These are phyloP conservation scores for Drosophila longiperda DNA, from an alignment of 2,888 invertebrate species.

Conservation along the genomic window DNA sequence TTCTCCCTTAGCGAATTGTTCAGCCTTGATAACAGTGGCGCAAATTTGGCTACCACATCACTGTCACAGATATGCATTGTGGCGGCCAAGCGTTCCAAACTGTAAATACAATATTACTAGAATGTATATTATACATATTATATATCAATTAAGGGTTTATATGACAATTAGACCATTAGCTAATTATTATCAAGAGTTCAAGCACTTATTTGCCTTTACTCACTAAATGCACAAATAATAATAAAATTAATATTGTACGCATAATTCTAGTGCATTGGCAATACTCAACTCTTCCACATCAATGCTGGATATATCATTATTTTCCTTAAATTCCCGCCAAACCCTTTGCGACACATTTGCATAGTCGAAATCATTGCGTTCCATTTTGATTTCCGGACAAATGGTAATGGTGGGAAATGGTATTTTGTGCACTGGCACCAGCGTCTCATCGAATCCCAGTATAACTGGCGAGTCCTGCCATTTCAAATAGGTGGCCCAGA, in stretches of 20 bases:
- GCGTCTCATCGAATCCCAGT: conserved; percentile 82
- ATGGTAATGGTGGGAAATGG: conserved; percentile 83
- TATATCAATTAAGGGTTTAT: too few species aligned
- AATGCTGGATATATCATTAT: conserved; percentile 40
- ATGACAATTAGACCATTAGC: too few species aligned
- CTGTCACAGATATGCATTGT: conserved; percentile 83
- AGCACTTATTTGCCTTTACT: too few species aligned
- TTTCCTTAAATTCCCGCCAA: conserved; percentile 56
- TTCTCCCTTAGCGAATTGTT: conserved; percentile 14
- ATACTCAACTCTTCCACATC: conserved; percentile 68
- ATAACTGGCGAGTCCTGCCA: conserved; percentile 83
- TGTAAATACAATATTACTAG: conserved; percentile 26
- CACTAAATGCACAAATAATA: too few species aligned
- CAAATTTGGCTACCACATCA: conserved; percentile 74
- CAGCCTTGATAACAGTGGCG: conserved; percentile 59
- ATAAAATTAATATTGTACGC: too few species aligned
- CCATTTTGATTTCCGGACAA: conserved; percentile 84
- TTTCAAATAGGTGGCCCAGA: conserved; percentile 80
- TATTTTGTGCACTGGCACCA: conserved; percentile 82
- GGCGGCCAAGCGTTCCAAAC: conserved; percentile 77
- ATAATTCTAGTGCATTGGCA: neutral
- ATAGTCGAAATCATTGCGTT: conserved; percentile 78
- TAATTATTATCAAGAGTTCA: too few species aligned
- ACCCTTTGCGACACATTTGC: conserved; percentile 68
- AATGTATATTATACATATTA: neutral